These are phyloP conservation scores for Boulengerochromis microlepis DNA, from an alignment of 2,113 vertebrate species.

Conservation along the genomic window DNA sequence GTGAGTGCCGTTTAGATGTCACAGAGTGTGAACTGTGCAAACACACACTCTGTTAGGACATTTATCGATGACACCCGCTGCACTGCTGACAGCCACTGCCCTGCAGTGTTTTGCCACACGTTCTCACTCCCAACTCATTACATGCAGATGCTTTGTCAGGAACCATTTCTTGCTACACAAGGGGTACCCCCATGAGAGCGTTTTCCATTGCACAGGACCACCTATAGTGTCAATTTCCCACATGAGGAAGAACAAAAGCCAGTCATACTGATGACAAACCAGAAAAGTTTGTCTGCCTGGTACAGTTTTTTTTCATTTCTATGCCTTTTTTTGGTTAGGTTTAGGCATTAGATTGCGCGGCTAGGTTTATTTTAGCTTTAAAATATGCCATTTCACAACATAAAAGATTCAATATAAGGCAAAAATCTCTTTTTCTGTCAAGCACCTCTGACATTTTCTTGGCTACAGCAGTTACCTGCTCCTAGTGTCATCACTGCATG, in stretches of 20 bases:
- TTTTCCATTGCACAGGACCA: neutral
- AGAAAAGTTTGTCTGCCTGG: neutral
- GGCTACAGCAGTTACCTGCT: neutral
- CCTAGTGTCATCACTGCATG: neutral
- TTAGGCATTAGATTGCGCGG: neutral
- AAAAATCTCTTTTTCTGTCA: neutral
- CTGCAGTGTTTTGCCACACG: neutral
- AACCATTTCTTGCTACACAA: neutral
- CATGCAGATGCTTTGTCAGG: neutral
- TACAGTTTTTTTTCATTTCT: neutral
- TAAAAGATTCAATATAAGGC: neutral
- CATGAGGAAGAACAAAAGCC: neutral
- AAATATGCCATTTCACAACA: neutral
- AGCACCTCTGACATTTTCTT: neutral
- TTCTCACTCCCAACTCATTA: neutral
- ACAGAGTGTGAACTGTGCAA: neutral
- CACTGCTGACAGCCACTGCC: neutral
- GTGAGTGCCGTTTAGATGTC: neutral
- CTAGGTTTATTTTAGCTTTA: neutral
- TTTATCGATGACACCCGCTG: neutral
- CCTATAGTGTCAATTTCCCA: neutral
- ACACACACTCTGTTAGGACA: neutral
- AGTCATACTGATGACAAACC: neutral
- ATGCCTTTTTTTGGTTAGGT: neutral
- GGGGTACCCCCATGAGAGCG: neutral